These are phyloP conservation scores for Pelecanoides urinatrix DNA, from an alignment of 2,113 vertebrate genomes.

Conservation along the genomic window DNA sequence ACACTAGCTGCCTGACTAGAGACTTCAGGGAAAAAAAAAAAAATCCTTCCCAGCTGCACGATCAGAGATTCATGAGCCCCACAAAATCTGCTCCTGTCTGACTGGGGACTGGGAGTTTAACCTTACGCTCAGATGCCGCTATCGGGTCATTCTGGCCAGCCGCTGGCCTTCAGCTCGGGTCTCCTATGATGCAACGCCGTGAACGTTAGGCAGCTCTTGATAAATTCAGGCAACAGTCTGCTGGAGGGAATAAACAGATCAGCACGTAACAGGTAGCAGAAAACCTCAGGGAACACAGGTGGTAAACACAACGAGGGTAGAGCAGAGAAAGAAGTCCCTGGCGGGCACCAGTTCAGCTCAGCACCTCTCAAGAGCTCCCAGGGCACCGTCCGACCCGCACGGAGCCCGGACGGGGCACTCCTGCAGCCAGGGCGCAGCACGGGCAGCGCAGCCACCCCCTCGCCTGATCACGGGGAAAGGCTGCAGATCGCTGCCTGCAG, in stretches of 20 bases:
- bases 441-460: neutral
- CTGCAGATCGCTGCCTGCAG: neutral
- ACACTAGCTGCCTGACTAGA: neutral
- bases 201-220: neutral
- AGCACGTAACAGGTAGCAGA: neutral
- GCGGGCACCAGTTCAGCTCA: neutral
- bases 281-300: neutral
- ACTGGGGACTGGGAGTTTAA: neutral
- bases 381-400: neutral
- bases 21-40: neutral
- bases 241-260: neutral
- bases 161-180: neutral
- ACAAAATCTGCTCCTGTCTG: neutral
- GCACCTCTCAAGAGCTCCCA: neutral
- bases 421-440: fast-evolving
- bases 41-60: neutral
- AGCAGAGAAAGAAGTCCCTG: neutral
- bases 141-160: fast-evolving
- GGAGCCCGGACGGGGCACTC: neutral
- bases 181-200: neutral
- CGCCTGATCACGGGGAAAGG: neutral
- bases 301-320: neutral
- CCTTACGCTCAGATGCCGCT: neutral
- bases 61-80: neutral
- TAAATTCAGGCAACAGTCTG: neutral